A percentile compares a stretch with the other conserved stretches of the same genome.
Evolutionary conservation across 2,888 invertebrate genomes (phyloP).

Genomic region (Harpagoxenus sublaevis): DNA sequence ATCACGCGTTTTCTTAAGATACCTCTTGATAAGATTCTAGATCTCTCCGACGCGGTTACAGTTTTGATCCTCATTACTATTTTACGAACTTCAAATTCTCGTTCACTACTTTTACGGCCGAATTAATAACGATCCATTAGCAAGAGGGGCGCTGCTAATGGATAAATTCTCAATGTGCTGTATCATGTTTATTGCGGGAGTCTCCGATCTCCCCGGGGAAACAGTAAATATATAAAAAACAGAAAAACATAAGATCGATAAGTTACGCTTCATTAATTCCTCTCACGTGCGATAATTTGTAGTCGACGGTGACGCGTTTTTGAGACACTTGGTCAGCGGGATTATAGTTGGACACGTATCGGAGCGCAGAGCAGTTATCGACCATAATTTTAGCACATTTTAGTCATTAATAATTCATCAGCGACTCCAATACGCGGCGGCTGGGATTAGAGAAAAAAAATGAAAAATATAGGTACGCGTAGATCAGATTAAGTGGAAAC

Average conservation of each 20-base stretch:
- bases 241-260: constrained; percentile 42
- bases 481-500: constrained; percentile 50
- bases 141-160: background rate
- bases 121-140: constrained; percentile 24
- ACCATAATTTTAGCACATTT: constrained; percentile 48
- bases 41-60: background rate
- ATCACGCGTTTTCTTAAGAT: background rate
- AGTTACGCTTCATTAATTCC: constrained; percentile 49
- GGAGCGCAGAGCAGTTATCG: constrained; percentile 10
- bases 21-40: background rate
- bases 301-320: constrained; percentile 35
- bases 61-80: background rate
- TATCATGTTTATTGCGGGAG: constrained; percentile 8
- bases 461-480: constrained; percentile 1
- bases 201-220: background rate
- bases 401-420: constrained; percentile 50
- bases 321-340: background rate
- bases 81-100: background rate
- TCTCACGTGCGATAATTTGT: constrained; percentile 44
- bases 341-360: constrained; percentile 26
- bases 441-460: constrained; percentile 14
- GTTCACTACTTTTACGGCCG: background rate
- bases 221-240: constrained; percentile 12
- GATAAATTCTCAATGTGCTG: background rate
- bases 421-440: background rate